Percentiles rank a stretch among this genome's conserved stretches.
These are phyloP conservation scores for Dendrolimus kikuchii DNA, from an alignment of 1,140 invertebrate species.

Conservation along the genomic window DNA sequence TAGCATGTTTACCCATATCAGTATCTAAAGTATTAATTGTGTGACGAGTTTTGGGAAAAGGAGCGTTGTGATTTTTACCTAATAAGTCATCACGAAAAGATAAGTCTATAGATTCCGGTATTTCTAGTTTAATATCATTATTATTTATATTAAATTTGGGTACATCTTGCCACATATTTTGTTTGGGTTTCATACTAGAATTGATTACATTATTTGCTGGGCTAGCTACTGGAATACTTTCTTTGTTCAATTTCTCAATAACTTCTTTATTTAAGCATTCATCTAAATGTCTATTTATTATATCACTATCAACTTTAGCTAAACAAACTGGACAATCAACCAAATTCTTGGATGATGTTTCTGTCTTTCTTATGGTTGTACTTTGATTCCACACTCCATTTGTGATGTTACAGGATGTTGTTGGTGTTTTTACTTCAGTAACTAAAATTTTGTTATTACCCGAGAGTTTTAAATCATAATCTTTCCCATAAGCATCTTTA, in stretches of 20 bases:
- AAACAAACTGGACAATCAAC: conserved; percentile 74
- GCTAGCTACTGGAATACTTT: conserved; percentile 13
- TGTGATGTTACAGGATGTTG: too few relatives aligned
- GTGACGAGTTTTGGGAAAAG: too few relatives aligned
- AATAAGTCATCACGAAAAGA: conserved; percentile 1
- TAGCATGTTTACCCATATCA: too few relatives aligned
- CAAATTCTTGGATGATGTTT: conserved; percentile 7
- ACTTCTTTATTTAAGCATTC: conserved; percentile 66
- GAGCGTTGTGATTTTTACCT: not conserved
- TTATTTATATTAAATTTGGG: conserved; percentile 13
- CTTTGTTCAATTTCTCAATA: conserved; percentile 46
- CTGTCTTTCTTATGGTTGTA: too few relatives aligned
- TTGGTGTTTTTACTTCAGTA: conserved; percentile 8
- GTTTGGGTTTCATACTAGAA: not conserved
- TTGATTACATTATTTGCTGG: not conserved
- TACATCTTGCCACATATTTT: conserved; percentile 1
- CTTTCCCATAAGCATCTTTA: conserved; percentile 55
- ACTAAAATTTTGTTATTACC: conserved; percentile 31
- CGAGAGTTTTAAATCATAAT: conserved; percentile 36
- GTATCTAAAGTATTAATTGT: too few relatives aligned
- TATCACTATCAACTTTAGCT: conserved; percentile 40
- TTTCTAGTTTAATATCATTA: conserved; percentile 6
- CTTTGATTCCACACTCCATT: too few relatives aligned
- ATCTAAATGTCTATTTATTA: conserved; percentile 75
- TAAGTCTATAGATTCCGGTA: conserved; percentile 3